Evolutionary conservation across 2,888 invertebrate species (phyloP), one percentile per base, ranked within the genome.

Genomic region (Drymonia ruficornis): DNA sequence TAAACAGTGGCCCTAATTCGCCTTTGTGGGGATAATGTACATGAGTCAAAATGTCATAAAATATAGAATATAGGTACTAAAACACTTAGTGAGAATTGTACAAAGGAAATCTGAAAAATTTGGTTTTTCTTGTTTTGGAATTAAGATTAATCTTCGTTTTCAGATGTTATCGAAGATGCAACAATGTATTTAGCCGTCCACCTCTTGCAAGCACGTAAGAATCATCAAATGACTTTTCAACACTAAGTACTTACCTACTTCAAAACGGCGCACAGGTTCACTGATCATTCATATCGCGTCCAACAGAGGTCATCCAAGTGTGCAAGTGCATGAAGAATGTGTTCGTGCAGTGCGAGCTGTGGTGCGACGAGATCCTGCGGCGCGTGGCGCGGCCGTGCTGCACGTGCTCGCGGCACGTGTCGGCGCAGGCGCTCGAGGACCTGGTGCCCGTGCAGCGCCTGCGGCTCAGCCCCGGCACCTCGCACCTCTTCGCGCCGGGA

Each of bases 271-370:
- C 7, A 23, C 23, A 23, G 23, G n/a, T 40, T 11, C 3, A 42
- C 18, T 9, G 15, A 23, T 40, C 7, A 42, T 42, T 5, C 16
- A 8, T 16, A 38, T 43, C 7, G 9, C 23, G 51, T 40, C 52
- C 59, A 63, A 47, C 78, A 90, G 91, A 77, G 49, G 61, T 83
- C 1, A 80, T 87, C 31, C 78, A 84, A 73, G 84, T 90, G 18
- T 91, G 90, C 82, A 89, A 87, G 59, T 91, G 91, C 66, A 86
- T 85, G 87, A 90, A 89, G 70, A 89, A 83, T 59, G 89, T 86
- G 42, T 85, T 86, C 63, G 87, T 90, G 11, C 91, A 91, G 67
- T 91, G 91, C 67, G 91, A 91, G 65, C 62, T 91, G 56, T 88
- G 90, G 88, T 85, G 87, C 65, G 89, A 89, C 46, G 90, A 89